These are phyloP conservation scores for Porites rus DNA, from an alignment of 92 coral and sea anemone species.

Conservation along the genomic window DNA sequence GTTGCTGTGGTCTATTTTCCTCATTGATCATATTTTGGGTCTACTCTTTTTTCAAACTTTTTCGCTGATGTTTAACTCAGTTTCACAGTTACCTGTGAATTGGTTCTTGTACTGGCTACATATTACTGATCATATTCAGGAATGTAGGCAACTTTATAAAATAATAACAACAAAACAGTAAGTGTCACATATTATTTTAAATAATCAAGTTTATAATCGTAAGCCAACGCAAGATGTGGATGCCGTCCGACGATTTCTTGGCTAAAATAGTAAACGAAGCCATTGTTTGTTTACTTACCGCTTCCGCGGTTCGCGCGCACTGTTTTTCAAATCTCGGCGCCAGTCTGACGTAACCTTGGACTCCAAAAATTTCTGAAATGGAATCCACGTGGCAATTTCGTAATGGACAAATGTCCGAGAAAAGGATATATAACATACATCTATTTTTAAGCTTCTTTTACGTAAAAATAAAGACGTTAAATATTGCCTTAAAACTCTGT, in stretches of 20 bases:
- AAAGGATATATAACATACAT: neutral
- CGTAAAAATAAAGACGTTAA: neutral
- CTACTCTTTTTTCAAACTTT: too few relatives aligned
- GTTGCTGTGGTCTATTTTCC: too few relatives aligned
- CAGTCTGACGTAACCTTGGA: conserved; percentile 24
- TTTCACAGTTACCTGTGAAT: too few relatives aligned
- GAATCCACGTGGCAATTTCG: conserved; percentile 39
- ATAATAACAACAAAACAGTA: too few relatives aligned
- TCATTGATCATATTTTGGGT: too few relatives aligned
- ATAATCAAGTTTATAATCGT: neutral
- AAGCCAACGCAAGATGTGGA: neutral
- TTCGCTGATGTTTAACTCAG: too few relatives aligned
- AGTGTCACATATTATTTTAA: too few relatives aligned
- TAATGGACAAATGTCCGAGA: conserved; percentile 23
- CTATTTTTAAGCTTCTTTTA: neutral
- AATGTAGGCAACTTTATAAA: too few relatives aligned
- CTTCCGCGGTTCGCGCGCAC: neutral
- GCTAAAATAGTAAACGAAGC: conserved; percentile 2
- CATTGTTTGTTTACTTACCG: neutral
- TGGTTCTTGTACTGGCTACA: too few relatives aligned
- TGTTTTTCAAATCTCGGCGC: neutral
- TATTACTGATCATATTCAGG: too few relatives aligned
- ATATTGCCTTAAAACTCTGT: too few relatives aligned
- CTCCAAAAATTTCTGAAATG: neutral
- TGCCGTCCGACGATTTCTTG: neutral